Conservation (phyloP, 2,888 invertebrate genomes). For the Phyllotreta cruciferae region DNA sequence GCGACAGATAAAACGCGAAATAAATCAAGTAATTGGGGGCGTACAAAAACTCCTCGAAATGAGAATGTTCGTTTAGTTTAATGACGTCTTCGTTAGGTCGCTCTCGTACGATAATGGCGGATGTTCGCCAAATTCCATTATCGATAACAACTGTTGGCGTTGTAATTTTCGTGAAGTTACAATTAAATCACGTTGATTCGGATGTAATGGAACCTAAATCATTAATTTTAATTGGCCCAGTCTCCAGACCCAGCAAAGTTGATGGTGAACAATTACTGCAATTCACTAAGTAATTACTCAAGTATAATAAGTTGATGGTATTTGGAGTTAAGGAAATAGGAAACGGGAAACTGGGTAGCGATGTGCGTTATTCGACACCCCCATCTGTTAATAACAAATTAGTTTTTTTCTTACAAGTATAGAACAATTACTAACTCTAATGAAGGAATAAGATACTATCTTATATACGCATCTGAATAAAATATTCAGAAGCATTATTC, state of each 20-base stretch:
- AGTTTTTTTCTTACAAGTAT: neutral
- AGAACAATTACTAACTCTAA: no score
- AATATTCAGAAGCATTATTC: no score
- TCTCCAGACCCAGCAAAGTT: slow-evolving; percentile 46
- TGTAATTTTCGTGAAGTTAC: slow-evolving; percentile 39
- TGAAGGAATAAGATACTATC: no score
- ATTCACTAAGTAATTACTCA: slow-evolving; percentile 51
- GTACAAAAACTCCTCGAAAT: slow-evolving; percentile 24
- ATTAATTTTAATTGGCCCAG: slow-evolving; percentile 55
- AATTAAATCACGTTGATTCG: slow-evolving; percentile 50
- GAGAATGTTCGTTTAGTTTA: slow-evolving; percentile 29
- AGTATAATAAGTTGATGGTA: slow-evolving; percentile 41
- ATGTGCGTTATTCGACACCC: neutral
- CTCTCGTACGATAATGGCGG: slow-evolving; percentile 27
- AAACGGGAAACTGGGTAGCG: slow-evolving; percentile 8
- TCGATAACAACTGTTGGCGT: slow-evolving; percentile 32
- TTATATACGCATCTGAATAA: no score
- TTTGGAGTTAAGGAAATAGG: neutral
- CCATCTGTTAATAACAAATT: neutral
- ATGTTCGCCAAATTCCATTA: slow-evolving; percentile 34
- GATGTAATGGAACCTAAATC: slow-evolving; percentile 51
- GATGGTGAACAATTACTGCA: slow-evolving; percentile 49
- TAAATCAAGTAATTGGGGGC: slow-evolving; percentile 20
- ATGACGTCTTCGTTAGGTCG: slow-evolving; percentile 26
- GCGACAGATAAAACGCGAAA: slow-evolving; percentile 11